A percentile compares a stretch with the other conserved stretches of the same genome.
These are phyloP conservation scores for Gasterosteus aculeatus DNA, from an alignment of 2,113 vertebrate genomes.

Conservation along the genomic window DNA sequence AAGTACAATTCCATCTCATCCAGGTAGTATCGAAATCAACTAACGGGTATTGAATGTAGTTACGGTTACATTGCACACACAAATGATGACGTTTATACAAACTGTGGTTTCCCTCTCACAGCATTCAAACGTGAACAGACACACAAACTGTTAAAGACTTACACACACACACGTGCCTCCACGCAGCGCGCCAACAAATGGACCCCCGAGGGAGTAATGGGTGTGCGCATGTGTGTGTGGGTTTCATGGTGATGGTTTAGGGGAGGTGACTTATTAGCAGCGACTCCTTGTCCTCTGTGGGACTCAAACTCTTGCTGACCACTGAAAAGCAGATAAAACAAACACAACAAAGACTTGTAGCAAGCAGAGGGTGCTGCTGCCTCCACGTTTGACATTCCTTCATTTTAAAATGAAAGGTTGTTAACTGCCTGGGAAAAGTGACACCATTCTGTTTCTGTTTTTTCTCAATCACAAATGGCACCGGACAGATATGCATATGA, in stretches of 20 bases:
- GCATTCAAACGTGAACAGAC: slow-evolving; percentile 37
- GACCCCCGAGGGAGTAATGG: slow-evolving; percentile 53
- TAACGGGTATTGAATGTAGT: not conserved
- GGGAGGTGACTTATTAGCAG: slow-evolving; percentile 19
- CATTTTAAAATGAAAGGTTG: not conserved
- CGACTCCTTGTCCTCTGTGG: slow-evolving; percentile 37
- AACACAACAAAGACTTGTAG: not conserved
- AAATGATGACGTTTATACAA: not conserved
- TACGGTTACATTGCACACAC: not conserved
- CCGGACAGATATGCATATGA: slow-evolving; percentile 39
- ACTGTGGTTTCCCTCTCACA: slow-evolving; percentile 21
- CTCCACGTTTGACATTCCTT: not conserved
- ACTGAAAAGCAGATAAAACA: slow-evolving; percentile 30
- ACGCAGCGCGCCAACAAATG: slow-evolving; percentile 34
- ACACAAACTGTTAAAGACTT: slow-evolving; percentile 43
- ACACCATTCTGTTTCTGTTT: not conserved
- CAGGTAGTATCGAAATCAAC: slow-evolving; percentile 69
- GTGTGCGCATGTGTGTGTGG: not conserved
- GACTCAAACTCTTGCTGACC: slow-evolving; percentile 41
- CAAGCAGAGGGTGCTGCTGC: slow-evolving; percentile 5
- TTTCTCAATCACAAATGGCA: slow-evolving; percentile 40
- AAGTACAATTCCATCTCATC: slow-evolving; percentile 82
- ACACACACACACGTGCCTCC: slow-evolving; percentile 38
- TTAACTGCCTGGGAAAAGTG: not conserved
- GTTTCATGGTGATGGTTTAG: slow-evolving; percentile 21